Percentiles rank a stretch among this genome's conserved stretches.
Evolutionary conservation across 2,113 vertebrate species (phyloP).

Genomic region (Baryphthengus martii): DNA sequence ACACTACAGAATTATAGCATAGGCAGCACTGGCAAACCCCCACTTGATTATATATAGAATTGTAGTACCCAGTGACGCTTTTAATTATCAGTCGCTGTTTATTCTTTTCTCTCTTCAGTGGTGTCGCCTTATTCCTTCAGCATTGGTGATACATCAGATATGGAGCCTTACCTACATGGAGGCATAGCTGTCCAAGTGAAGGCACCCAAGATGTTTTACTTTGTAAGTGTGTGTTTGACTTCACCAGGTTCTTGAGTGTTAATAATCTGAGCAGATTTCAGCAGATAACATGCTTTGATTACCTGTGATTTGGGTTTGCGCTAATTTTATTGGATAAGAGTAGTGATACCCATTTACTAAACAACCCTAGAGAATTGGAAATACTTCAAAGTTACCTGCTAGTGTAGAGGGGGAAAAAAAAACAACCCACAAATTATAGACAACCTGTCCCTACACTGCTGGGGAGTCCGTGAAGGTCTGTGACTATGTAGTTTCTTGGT

Average conservation of each 20-base stretch:
- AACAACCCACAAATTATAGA: background rate
- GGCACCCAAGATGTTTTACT: slow-evolving; percentile 83
- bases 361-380: background rate
- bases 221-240: slow-evolving; percentile 80
- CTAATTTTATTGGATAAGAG: background rate
- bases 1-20: background rate
- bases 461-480: background rate
- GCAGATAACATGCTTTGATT: background rate
- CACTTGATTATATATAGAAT: background rate
- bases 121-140: slow-evolving; percentile 90
- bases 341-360: background rate
- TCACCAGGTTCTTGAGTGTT: accelerated
- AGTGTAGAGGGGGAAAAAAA: background rate
- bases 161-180: slow-evolving; percentile 88
- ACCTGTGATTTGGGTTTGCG: accelerated
- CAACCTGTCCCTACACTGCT: background rate
- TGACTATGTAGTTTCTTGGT: background rate
- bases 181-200: slow-evolving; percentile 92
- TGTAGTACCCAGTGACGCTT: background rate
- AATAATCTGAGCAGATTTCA: background rate
- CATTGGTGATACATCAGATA: slow-evolving; percentile 86
- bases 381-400: background rate
- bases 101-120: slow-evolving; percentile 73
- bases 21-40: background rate
- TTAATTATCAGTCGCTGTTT: background rate